These are phyloP conservation scores for Heliconius hortense DNA, from an alignment of 2,888 invertebrate genomes.

Conservation along the genomic window DNA sequence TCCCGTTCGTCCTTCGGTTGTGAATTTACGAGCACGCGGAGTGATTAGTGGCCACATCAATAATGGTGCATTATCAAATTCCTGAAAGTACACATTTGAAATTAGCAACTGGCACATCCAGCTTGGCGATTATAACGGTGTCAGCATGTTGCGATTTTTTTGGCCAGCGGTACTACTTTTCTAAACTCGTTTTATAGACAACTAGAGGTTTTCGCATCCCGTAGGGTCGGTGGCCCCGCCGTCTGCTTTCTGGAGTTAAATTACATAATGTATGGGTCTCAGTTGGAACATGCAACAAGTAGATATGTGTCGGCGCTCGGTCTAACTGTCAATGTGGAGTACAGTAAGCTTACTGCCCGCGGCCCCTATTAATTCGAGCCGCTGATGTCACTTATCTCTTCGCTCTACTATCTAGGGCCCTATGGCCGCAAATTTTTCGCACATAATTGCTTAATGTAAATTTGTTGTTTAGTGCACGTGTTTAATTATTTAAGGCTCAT, in stretches of 20 bases:
- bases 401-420: slow-evolving; percentile 81
- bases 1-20: slow-evolving; percentile 69
- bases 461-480: slow-evolving; percentile 73
- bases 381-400: slow-evolving; percentile 82
- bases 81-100: slow-evolving; percentile 70
- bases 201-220: slow-evolving; percentile 82
- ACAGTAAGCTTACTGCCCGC: slow-evolving; percentile 81
- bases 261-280: slow-evolving; percentile 81
- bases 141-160: slow-evolving; percentile 83
- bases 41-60: slow-evolving; percentile 72
- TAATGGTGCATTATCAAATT: slow-evolving; percentile 75
- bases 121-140: slow-evolving; percentile 83
- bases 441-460: slow-evolving; percentile 70
- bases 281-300: slow-evolving; percentile 81
- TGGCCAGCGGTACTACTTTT: slow-evolving; percentile 83
- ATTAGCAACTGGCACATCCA: slow-evolving; percentile 81
- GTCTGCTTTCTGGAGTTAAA: slow-evolving; percentile 78
- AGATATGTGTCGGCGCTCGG: slow-evolving; percentile 80
- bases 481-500: slow-evolving; percentile 63
- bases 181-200: slow-evolving; percentile 82
- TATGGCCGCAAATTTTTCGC: slow-evolving; percentile 80
- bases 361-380: slow-evolving; percentile 81
- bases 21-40: slow-evolving; percentile 70
- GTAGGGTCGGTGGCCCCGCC: slow-evolving; percentile 81
- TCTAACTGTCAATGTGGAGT: slow-evolving; percentile 82